These are phyloP conservation scores for Oscheius sp. DNA, from an alignment of 1,140 invertebrate genomes.

Conservation along the genomic window DNA sequence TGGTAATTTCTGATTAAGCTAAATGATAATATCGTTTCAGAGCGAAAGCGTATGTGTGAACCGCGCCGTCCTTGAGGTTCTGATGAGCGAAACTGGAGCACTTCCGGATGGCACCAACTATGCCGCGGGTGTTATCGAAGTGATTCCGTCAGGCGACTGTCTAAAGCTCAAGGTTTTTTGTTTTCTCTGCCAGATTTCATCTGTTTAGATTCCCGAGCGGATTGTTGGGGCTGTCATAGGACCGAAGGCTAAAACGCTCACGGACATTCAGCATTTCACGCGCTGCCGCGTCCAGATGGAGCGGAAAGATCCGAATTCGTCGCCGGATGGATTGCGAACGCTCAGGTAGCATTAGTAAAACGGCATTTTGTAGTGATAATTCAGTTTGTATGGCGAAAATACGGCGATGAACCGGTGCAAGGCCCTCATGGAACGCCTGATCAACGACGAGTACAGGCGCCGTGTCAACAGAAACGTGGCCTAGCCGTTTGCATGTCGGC, in stretches of 20 bases:
- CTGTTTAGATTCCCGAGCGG: not conserved
- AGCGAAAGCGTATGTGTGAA: not conserved
- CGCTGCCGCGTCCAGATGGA: constrained; percentile 2
- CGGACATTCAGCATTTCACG: not conserved
- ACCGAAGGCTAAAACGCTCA: constrained; percentile 5
- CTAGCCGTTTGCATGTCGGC: too few species aligned
- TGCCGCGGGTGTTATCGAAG: not conserved
- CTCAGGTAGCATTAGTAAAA: not conserved
- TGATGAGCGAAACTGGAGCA: not conserved
- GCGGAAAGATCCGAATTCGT: not conserved
- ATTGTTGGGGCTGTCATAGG: constrained; percentile 1
- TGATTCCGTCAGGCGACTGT: not conserved
- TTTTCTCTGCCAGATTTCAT: not conserved
- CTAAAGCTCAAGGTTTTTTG: not conserved
- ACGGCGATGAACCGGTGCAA: not conserved
- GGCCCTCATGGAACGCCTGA: not conserved
- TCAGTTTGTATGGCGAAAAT: not conserved
- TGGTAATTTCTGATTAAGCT: not conserved
- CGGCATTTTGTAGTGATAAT: not conserved
- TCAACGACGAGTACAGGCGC: not conserved
- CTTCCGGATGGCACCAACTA: not conserved
- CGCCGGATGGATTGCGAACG: not conserved
- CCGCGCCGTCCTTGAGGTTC: not conserved
- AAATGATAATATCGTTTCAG: too few species aligned
- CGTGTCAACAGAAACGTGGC: too few species aligned